These are phyloP conservation scores for Psococerastis gibbosa DNA, from an alignment of 2,888 invertebrate genomes.

Conservation along the genomic window DNA sequence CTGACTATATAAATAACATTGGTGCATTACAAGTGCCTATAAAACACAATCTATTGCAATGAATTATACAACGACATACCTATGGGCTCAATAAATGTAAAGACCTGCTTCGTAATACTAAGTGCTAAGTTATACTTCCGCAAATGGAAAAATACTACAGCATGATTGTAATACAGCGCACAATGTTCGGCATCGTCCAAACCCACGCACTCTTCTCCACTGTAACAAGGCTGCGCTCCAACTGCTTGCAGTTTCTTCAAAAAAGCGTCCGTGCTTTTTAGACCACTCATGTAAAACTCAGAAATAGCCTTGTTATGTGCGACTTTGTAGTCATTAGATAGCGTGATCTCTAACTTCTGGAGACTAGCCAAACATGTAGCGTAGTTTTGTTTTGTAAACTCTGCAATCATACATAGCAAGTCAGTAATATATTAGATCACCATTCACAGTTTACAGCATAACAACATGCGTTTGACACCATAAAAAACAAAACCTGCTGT, in stretches of 20 bases:
- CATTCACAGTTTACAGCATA: too few relatives aligned
- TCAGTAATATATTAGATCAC: too few relatives aligned
- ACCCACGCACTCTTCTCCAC: constrained; percentile 29
- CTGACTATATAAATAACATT: too few relatives aligned
- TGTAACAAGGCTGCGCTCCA: constrained; percentile 28
- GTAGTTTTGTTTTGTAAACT: constrained; percentile 35
- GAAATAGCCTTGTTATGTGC: constrained; percentile 68
- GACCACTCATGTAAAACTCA: constrained; percentile 55
- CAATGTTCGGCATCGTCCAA: constrained; percentile 47
- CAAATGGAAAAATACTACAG: constrained; percentile 55
- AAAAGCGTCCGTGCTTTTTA: constrained; percentile 53
- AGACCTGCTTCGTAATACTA: constrained; percentile 38
- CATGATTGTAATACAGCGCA: constrained; percentile 56
- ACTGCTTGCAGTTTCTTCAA: constrained; percentile 44
- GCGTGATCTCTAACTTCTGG: constrained; percentile 40
- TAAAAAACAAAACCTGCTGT: too few relatives aligned
- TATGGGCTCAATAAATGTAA: constrained; percentile 46
- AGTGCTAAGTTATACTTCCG: constrained; percentile 52
- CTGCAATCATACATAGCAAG: too few relatives aligned
- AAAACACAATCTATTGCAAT: too few relatives aligned
- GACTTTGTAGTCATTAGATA: constrained; percentile 50
- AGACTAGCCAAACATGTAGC: constrained; percentile 37
- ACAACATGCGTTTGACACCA: too few relatives aligned
- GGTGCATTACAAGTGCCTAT: too few relatives aligned
- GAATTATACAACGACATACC: constrained; percentile 32